Evolutionary conservation across 1,140 invertebrate species (phyloP).

Genomic region (Drosophila pseudoananassae): DNA sequence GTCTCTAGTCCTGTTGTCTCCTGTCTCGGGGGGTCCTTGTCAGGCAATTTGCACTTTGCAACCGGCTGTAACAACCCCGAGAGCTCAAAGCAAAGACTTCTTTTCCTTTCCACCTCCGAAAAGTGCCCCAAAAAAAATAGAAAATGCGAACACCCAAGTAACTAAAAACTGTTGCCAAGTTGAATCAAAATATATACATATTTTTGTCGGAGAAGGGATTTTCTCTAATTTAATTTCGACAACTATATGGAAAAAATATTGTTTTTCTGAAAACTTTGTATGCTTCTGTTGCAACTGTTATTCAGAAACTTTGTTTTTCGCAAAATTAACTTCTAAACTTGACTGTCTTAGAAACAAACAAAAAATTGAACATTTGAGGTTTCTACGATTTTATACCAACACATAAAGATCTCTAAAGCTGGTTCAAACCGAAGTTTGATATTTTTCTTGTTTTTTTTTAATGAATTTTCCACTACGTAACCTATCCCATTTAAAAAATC

Average conservation of each 20-base stretch:
- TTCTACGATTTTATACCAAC: no score
- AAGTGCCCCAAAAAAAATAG: not conserved
- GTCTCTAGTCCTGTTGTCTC: not conserved
- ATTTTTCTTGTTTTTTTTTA: no score
- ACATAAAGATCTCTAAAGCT: no score
- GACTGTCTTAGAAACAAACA: not conserved
- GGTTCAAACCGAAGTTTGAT: no score
- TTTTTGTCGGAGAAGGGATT: not conserved
- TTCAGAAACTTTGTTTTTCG: not conserved
- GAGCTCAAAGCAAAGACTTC: no score
- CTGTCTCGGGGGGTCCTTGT: not conserved
- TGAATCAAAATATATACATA: not conserved
- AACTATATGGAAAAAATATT: no score
- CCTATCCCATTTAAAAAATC: no score
- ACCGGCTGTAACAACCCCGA: not conserved
- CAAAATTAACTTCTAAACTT: not conserved
- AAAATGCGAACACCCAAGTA: not conserved
- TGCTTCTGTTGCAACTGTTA: no score
- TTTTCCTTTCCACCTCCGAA: not conserved
- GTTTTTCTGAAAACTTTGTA: no score
- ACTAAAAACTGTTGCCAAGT: not conserved
- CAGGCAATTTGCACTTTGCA: slow-evolving; percentile 3
- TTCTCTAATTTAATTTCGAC: not conserved
- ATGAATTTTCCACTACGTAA: no score
- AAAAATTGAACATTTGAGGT: not conserved